Evolutionary conservation across 2,888 invertebrate genomes (phyloP).

Genomic region (Ptilodon capucinus): DNA sequence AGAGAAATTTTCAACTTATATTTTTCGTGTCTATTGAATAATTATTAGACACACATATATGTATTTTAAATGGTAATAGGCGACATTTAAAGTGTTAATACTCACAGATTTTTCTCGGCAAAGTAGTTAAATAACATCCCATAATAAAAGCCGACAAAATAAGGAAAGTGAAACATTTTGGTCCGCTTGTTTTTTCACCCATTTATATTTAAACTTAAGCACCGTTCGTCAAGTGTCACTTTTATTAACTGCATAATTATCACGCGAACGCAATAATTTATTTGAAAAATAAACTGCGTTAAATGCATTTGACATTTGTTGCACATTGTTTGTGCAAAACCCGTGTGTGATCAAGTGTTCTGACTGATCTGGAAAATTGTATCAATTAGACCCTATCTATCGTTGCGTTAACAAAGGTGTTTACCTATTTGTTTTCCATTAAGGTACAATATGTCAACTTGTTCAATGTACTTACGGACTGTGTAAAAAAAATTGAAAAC

Average conservation of each 20-base stretch:
- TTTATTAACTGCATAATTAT: constrained; percentile 34
- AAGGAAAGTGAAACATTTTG: constrained; percentile 70
- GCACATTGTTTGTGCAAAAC: too few relatives aligned
- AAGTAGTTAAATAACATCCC: constrained; percentile 72
- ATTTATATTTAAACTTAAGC: constrained; percentile 56
- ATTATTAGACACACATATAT: too few relatives aligned
- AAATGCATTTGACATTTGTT: neutral
- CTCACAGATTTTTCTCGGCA: constrained; percentile 69
- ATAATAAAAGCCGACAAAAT: constrained; percentile 68
- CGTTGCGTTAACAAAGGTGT: too few relatives aligned
- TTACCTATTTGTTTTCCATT: too few relatives aligned
- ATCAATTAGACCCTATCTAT: too few relatives aligned
- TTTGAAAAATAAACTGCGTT: constrained; percentile 25
- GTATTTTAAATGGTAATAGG: neutral
- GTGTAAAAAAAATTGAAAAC: too few relatives aligned
- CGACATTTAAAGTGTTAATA: neutral
- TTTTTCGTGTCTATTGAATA: too few relatives aligned
- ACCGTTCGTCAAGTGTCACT: constrained; percentile 27
- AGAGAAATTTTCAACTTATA: too few relatives aligned
- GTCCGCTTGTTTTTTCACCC: constrained; percentile 63
- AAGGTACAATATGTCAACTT: too few relatives aligned
- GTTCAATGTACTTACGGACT: too few relatives aligned
- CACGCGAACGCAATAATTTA: constrained; percentile 21
- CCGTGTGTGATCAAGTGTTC: too few relatives aligned
- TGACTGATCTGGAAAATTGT: too few relatives aligned